Conservation (phyloP, 2,113 vertebrate genomes). For the Tragelaphus imberbis region DNA sequence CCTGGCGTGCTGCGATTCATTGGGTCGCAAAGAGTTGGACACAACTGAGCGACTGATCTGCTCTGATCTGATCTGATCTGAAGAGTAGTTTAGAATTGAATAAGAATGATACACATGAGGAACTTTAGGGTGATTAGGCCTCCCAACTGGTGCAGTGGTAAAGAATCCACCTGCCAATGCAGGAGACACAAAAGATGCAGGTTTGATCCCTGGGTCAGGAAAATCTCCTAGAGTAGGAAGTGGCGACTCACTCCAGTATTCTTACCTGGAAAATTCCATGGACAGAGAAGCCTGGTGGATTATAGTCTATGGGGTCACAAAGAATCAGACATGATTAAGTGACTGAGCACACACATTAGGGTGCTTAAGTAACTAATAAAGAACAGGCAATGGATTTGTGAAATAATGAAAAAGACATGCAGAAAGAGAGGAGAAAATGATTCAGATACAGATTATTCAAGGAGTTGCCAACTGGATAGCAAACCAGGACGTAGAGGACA, state of each 20-base stretch:
- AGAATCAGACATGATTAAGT: background rate
- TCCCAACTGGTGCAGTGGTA: background rate
- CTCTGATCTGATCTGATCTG: no score
- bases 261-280: background rate
- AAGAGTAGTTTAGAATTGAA: background rate
- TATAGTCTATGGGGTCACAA: background rate
- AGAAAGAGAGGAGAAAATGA: background rate
- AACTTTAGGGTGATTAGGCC: background rate
- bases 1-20: no score
- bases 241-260: background rate
- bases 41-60: no score
- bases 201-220: background rate
- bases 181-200: background rate
- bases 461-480: background rate
- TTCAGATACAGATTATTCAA: background rate
- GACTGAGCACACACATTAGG: background rate
- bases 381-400: background rate
- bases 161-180: background rate
- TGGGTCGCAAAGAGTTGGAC: no score
- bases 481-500: background rate
- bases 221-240: background rate
- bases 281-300: background rate
- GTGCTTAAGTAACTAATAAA: background rate
- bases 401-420: background rate
- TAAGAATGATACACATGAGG: background rate